Evolutionary conservation across 2,888 invertebrate genomes (phyloP), one percentile per base, ranked within the genome.

Genomic region (Invenusta paracnida): DNA sequence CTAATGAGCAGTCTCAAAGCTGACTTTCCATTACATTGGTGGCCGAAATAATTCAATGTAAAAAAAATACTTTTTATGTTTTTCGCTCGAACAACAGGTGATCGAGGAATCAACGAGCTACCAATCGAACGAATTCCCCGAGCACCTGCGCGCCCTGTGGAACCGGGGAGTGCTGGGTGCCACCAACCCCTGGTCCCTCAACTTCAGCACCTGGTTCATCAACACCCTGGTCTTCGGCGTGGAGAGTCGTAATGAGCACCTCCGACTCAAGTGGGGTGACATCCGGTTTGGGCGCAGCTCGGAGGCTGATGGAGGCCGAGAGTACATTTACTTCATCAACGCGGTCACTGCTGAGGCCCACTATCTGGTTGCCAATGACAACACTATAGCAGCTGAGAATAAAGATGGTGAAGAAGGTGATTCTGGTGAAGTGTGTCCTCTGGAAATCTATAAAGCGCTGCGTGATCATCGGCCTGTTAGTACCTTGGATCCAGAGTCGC

Each of bases 131-230:
- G 82, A 82, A 28, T 82, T 82, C 82, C 82, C 82, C 5, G 31
- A 30, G 11, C 31, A 82, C 27, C 29, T 82, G 11, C 2, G 23
- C 2, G 11, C 29, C 29, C 82, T 82, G 31, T 82, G 82, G 82
- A 23, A 1, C 31, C 29, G 82, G 11, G 31, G 31, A 25, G 82
- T 82, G 5, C 82, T 82, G 25, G 82, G 82, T 13, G 2, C 23
- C 31, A 29, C 13, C 82, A 82, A 30, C 31, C 82, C 82, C 31
- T 82, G 82, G 82, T 82, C 82, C 23, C 29, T 82, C 82, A 82
- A 82, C 82, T 82, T 82, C 82, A 27, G 5, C 31, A 82, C 82
- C 29, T 82, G 82, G 82, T 82, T 82, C 31, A 82, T 82, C 82
- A 82, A 82, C 31, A 82, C 82, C 23, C 82, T 82, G 2, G 82